A percentile compares a stretch with the other conserved stretches of the same genome.
phyloP scores from a whole-genome alignment of 2,797 vertebrate genomes.

The Eulemur coronatus region DNA sequence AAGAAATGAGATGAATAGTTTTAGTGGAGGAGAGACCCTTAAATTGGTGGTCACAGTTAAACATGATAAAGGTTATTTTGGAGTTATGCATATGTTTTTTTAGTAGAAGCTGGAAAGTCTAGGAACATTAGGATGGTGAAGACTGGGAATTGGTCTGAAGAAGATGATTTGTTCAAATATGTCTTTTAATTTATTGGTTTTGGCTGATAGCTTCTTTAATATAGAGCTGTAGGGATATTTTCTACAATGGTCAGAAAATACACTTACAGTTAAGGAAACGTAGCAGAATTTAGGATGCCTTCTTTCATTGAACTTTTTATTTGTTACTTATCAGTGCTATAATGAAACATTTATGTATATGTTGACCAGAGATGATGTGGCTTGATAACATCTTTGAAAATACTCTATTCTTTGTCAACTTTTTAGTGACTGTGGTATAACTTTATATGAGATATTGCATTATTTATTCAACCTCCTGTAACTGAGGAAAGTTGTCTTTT shows the following conservation, averaged over 20 bases:
- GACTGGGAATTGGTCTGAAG: neutral
- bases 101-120: neutral
- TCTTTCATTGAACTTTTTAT: slow-evolving; percentile 4
- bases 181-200: neutral
- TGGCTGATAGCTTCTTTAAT: neutral
- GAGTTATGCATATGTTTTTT: neutral
- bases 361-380: slow-evolving; percentile 25
- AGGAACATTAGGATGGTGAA: slow-evolving; percentile 13
- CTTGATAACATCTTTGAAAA: slow-evolving; percentile 44
- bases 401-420: slow-evolving; percentile 35
- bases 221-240: neutral
- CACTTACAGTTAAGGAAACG: neutral
- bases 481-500: slow-evolving; percentile 31
- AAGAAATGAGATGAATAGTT: neutral
- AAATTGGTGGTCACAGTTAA: neutral
- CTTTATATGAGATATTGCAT: slow-evolving; percentile 12
- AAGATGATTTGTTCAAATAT: neutral
- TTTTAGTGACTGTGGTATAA: slow-evolving; percentile 15
- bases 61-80: neutral
- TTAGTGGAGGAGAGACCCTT: neutral
- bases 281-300: neutral
- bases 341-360: slow-evolving; percentile 4
- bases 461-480: slow-evolving; percentile 40
- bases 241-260: slow-evolving; percentile 4
- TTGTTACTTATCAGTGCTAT: slow-evolving; percentile 1